Conservation (phyloP, 2,797 vertebrate species). For the Zalophus californianus region DNA sequence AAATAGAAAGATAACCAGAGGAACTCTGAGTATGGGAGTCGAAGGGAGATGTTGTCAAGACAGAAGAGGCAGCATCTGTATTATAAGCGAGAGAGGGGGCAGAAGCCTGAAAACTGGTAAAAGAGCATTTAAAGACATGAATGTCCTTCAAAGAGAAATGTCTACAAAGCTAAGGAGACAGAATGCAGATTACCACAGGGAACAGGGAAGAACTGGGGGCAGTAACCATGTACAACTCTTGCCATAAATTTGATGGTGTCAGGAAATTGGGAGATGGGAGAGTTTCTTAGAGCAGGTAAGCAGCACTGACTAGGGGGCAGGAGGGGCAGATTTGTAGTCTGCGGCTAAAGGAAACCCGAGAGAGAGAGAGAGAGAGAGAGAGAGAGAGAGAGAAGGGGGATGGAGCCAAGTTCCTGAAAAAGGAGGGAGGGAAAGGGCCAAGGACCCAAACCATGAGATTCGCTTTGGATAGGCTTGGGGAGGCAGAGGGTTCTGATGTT, state of each 20-base stretch:
- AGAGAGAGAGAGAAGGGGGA: neutral
- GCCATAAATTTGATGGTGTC: neutral
- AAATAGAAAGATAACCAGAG: constrained; percentile 6
- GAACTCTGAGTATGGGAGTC: neutral
- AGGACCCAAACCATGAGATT: neutral
- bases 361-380: neutral
- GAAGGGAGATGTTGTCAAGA: neutral
- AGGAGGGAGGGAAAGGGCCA: neutral
- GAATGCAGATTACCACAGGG: neutral
- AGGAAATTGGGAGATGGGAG: neutral
- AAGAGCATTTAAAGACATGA: constrained; percentile 13
- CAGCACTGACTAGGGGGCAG: neutral
- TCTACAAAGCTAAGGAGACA: neutral
- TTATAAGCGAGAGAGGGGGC: neutral
- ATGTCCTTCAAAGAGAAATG: neutral
- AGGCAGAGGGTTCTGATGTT: neutral
- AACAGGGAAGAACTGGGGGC: neutral
- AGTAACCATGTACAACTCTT: neutral
- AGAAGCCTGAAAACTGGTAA: neutral
- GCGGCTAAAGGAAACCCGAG: neutral
- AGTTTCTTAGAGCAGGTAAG: neutral
- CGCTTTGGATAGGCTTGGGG: neutral
- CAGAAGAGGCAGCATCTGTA: neutral
- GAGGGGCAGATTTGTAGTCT: neutral
- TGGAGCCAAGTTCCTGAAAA: neutral